These are phyloP conservation scores for Notarius quadriscutis DNA, from an alignment of 2,113 vertebrate genomes.

Conservation along the genomic window DNA sequence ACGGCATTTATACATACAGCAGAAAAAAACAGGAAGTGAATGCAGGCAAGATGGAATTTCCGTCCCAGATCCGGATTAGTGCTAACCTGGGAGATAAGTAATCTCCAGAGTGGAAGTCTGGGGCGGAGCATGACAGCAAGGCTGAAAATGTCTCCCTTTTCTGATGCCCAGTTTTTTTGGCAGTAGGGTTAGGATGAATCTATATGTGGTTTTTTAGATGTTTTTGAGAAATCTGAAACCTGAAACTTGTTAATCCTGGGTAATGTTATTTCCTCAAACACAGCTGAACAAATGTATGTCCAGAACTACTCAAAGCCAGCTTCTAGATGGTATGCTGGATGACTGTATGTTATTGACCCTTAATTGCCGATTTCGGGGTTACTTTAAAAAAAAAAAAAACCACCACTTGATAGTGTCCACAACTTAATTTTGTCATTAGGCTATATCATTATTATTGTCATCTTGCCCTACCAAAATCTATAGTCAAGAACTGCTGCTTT, in stretches of 20 bases:
- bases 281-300: background rate
- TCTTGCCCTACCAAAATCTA: background rate
- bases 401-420: background rate
- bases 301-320: background rate
- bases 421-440: background rate
- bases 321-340: background rate
- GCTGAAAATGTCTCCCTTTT: background rate
- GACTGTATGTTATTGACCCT: background rate
- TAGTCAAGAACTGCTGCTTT: background rate
- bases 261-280: no score
- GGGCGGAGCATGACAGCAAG: background rate
- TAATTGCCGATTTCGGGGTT: background rate
- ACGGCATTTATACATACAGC: no score
- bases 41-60: no score
- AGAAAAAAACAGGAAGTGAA: no score
- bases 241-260: no score
- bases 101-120: no score
- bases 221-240: no score
- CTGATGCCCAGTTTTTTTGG: background rate
- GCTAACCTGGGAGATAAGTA: no score
- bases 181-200: background rate
- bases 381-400: background rate
- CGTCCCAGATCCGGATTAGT: no score
- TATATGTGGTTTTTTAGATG: no score
- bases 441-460: background rate